Percentiles rank a stretch among this genome's conserved stretches.
phyloP scores from a whole-genome alignment of 2,113 vertebrate species.

The Prunella fulvescens region DNA sequence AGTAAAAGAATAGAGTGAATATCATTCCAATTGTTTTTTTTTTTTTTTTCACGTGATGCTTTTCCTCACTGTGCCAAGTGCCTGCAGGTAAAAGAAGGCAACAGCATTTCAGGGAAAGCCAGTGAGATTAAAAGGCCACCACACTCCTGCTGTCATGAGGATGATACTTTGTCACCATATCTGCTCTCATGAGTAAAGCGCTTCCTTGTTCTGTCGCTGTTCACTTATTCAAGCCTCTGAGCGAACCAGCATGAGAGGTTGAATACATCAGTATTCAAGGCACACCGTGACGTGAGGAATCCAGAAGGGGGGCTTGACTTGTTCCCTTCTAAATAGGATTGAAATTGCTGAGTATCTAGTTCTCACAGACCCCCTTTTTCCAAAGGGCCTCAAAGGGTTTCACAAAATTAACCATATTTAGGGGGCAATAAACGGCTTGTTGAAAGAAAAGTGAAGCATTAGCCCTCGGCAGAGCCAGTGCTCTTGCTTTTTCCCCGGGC shows the following conservation, averaged over 20 bases:
- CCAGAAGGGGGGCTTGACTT: background rate
- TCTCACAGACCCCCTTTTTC: background rate
- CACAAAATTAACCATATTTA: background rate
- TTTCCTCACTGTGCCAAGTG: background rate
- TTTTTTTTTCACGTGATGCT: background rate
- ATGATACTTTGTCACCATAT: background rate
- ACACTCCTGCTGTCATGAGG: background rate
- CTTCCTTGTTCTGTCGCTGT: background rate
- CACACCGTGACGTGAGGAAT: background rate
- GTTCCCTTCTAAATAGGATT: background rate
- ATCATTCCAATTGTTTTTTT: background rate
- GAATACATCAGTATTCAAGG: conserved; percentile 26
- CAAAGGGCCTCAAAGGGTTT: background rate
- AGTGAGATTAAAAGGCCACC: background rate
- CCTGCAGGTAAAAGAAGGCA: background rate
- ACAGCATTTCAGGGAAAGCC: background rate
- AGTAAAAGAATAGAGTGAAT: background rate
- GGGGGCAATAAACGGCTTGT: background rate
- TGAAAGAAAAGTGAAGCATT: background rate
- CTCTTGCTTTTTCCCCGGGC: background rate
- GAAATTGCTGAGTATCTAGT: background rate
- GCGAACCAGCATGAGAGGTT: background rate
- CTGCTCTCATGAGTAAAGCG: background rate
- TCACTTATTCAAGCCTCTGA: background rate
- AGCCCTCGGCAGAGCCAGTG: background rate